phyloP scores from a whole-genome alignment of 2,113 vertebrate genomes.

The Hemicordylus capensis region DNA sequence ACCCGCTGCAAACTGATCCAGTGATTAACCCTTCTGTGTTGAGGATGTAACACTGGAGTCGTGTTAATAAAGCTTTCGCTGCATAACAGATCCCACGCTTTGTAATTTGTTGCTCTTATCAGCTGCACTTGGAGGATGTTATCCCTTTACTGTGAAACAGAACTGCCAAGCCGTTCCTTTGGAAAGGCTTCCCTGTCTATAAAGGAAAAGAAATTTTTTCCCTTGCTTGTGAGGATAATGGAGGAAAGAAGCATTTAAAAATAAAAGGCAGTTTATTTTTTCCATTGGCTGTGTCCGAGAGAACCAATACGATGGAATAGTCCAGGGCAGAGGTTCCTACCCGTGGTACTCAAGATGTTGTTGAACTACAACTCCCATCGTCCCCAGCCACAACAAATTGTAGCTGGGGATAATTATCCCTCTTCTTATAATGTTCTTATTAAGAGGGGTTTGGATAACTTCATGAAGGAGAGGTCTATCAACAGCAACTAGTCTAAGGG shows the following conservation, averaged over 20 bases:
- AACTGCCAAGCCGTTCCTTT: conserved; percentile 52
- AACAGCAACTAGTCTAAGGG: too few relatives aligned
- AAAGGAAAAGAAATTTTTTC: conserved; percentile 51
- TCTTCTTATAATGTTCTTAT: too few relatives aligned
- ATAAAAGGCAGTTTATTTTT: not conserved
- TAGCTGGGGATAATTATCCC: too few relatives aligned
- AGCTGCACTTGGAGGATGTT: conserved; percentile 59
- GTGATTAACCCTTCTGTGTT: conserved; percentile 78
- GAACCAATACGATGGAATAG: too few relatives aligned
- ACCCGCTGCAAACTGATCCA: conserved; percentile 71
- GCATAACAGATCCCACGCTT: conserved; percentile 65
- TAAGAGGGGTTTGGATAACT: too few relatives aligned
- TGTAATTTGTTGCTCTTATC: conserved; percentile 71
- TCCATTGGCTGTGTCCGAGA: too few relatives aligned
- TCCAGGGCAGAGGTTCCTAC: too few relatives aligned
- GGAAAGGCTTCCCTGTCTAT: conserved; percentile 49
- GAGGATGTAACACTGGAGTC: conserved; percentile 64
- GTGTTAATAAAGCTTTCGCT: conserved; percentile 71
- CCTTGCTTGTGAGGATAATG: conserved; percentile 35
- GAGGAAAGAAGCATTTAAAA: conserved; percentile 31
- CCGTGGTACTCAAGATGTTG: too few relatives aligned
- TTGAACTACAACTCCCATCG: too few relatives aligned
- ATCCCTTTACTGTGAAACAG: conserved; percentile 63
- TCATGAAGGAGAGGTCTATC: too few relatives aligned
- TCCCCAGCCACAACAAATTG: too few relatives aligned